phyloP scores from a whole-genome alignment of 2,888 invertebrate genomes.

The Lycia hirtaria region DNA sequence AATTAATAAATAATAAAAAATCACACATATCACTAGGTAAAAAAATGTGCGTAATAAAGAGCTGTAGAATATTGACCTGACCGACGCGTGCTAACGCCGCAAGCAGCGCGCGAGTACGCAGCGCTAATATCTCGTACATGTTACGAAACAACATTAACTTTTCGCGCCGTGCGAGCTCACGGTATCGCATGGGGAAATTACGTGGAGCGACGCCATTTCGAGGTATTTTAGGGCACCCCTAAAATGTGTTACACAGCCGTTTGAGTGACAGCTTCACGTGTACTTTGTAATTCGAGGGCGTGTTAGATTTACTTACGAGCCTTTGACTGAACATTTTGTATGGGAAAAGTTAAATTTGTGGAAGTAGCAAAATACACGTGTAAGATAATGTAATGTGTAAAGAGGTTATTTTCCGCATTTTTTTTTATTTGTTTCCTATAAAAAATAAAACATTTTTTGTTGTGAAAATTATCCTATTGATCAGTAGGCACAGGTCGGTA shows the following conservation, averaged over 20 bases:
- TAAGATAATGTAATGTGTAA: background rate
- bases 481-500: no score
- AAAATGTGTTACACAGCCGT: constrained; percentile 60
- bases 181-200: constrained; percentile 56
- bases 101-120: constrained; percentile 14
- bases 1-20: no score
- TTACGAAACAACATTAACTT: constrained; percentile 50
- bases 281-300: constrained; percentile 52
- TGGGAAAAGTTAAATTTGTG: constrained; percentile 2
- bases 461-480: no score
- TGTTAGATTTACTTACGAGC: constrained; percentile 29
- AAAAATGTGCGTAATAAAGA: background rate
- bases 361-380: background rate
- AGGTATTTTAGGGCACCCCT: constrained; percentile 58
- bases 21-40: no score
- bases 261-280: constrained; percentile 59
- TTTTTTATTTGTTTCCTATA: no score
- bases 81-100: constrained; percentile 2
- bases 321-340: constrained; percentile 7
- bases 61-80: constrained; percentile 3
- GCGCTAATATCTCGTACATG: constrained; percentile 45
- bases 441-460: no score
- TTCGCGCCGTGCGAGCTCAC: constrained; percentile 43
- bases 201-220: constrained; percentile 59
- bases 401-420: background rate